Percentiles rank a stretch among this genome's conserved stretches.
These are phyloP conservation scores for Zaprionus ghesquierei DNA, from an alignment of 1,140 invertebrate genomes.

Conservation along the genomic window DNA sequence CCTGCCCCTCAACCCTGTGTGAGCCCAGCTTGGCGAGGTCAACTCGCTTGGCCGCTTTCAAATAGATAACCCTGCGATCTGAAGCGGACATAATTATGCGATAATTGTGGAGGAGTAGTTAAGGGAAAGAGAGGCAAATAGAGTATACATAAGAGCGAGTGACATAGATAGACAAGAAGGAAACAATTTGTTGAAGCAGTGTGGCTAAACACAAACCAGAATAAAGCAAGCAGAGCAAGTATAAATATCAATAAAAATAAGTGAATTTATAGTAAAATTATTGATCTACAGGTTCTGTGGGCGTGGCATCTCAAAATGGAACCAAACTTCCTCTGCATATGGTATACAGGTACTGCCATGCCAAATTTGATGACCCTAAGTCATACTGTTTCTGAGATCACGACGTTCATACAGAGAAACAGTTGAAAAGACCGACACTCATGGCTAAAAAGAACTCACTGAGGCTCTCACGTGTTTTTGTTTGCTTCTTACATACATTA, in stretches of 20 bases:
- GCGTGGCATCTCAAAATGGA: fast-evolving
- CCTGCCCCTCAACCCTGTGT: background rate
- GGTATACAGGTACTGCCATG: background rate
- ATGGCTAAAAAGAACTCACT: no score
- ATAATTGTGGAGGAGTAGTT: background rate
- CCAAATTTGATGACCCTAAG: background rate
- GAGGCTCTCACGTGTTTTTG: no score
- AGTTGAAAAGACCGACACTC: no score
- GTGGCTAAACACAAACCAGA: no score
- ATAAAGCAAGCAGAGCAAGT: no score
- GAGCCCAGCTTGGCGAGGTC: background rate
- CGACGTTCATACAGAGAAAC: background rate
- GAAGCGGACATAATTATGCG: background rate
- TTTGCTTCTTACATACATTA: no score
- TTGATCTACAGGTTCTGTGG: background rate
- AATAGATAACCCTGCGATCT: background rate
- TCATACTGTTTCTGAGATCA: background rate
- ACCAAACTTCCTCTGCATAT: background rate
- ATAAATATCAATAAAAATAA: no score
- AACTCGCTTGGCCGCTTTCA: background rate
- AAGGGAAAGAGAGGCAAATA: background rate
- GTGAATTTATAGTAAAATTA: no score
- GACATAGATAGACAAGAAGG: background rate
- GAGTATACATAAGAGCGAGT: background rate
- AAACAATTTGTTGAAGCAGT: no score